These are phyloP conservation scores for Buathra laborator DNA, from an alignment of 2,888 invertebrate genomes.

Conservation along the genomic window DNA sequence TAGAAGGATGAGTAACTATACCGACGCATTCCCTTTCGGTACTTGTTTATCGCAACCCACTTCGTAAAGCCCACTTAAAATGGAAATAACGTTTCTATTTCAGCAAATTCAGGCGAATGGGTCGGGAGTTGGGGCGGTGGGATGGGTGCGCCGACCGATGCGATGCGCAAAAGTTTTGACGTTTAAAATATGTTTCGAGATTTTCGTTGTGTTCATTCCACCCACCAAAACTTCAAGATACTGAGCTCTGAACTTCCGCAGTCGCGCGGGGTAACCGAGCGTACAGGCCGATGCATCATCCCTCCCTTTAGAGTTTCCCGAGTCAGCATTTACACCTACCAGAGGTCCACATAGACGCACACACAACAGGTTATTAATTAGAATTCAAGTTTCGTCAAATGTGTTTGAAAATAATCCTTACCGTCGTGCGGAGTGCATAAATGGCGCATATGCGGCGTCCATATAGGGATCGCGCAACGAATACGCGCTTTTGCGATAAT, in stretches of 20 bases:
- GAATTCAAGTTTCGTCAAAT: constrained; percentile 13
- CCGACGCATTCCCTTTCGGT: neutral
- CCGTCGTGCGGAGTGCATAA: neutral
- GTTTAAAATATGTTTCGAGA: constrained; percentile 47
- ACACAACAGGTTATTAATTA: constrained; percentile 41
- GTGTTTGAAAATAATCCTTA: constrained; percentile 23
- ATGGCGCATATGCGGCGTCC: neutral
- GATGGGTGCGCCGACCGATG: neutral
- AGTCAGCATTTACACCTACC: constrained; percentile 11
- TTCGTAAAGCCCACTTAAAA: constrained; percentile 72
- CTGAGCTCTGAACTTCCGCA: neutral
- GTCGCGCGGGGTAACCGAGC: neutral
- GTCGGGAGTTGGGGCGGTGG: neutral
- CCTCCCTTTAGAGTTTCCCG: constrained; percentile 28
- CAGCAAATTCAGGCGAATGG: constrained; percentile 16
- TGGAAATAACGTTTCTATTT: constrained; percentile 71
- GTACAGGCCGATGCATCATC: constrained; percentile 20
- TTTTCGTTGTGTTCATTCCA: constrained; percentile 34
- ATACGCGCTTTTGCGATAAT: constrained; percentile 13
- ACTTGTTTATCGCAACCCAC: constrained; percentile 67
- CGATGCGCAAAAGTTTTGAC: constrained; percentile 48
- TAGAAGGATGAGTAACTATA: constrained; percentile 5
- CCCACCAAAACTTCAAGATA: neutral
- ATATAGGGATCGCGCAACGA: neutral
- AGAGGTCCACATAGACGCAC: too few relatives aligned